Conservation (phyloP, 2,888 invertebrate genomes). For the Lamellibrachia columna region DNA sequence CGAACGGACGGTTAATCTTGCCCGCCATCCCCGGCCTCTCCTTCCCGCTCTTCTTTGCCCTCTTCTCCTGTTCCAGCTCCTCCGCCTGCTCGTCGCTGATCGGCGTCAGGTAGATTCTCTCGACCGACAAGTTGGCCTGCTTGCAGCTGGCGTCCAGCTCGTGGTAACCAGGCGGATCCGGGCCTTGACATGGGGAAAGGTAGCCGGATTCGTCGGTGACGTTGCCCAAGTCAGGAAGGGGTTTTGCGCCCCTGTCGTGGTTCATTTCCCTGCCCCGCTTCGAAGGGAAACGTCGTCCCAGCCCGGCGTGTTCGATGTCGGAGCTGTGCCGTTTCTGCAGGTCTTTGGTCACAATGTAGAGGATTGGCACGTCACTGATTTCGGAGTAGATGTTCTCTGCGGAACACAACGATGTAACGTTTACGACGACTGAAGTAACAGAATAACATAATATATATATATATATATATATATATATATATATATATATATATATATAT, state of each 20-base stretch:
- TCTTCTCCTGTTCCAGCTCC: background rate
- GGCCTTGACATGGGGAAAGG: conserved; percentile 22
- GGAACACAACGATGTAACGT: background rate
- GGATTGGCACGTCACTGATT: conserved; percentile 1
- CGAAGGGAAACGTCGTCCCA: conserved; percentile 22
- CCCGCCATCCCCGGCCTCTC: background rate
- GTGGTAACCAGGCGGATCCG: conserved; percentile 20
- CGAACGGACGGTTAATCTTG: background rate
- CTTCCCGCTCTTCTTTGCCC: background rate
- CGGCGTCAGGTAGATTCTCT: background rate
- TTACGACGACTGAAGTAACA: background rate
- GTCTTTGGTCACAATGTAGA: background rate
- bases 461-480: too few relatives aligned
- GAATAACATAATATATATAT: background rate
- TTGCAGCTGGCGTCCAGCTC: conserved; percentile 13
- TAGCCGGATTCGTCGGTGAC: background rate
- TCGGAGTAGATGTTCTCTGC: conserved; percentile 29
- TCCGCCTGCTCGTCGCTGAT: conserved; percentile 12
- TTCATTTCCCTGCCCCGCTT: conserved; percentile 25
- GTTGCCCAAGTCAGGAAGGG: background rate
- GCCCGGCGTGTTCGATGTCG: background rate
- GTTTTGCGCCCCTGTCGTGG: conserved; percentile 21
- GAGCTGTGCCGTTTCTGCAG: background rate
- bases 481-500: too few relatives aligned
- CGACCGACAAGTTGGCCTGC: conserved; percentile 4